Base-by-base conservation (phyloP, 1,140 invertebrate genomes). In the Penaeus chinensis region DNA sequence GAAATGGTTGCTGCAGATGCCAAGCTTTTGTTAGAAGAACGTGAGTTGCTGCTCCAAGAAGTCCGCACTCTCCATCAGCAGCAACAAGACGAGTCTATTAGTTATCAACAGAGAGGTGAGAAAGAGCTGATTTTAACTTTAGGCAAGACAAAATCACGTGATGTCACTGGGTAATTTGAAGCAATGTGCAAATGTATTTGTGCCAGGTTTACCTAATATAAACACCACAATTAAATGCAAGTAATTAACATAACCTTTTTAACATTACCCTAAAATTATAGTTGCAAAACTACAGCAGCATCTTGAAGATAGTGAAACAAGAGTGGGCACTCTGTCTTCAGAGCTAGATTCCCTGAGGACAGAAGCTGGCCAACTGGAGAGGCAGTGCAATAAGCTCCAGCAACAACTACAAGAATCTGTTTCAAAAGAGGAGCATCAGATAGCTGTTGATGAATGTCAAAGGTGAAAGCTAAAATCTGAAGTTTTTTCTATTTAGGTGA, bases 1-100 rank as follows among this genome's bases (percentile, higher is more conserved):
- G 85, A 82, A 32, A 81, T 87, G 79, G 85, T 87, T 82, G 85
- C 85, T 47, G 42, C 85, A 62, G 85, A 87, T 82, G 85, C 85
- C 66, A 61, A 61, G 16, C 47, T 87, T 10, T 66, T 87, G 63
- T 65, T 87, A 47, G 85, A 87, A 69, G 85, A 87, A 54, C 24
- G 85, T 63, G 85, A 87, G 76, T 42, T 87, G 19, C 69, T 87
- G 37, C 24, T 87, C 54, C 24, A 87, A 42, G 85, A 87, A 60
- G 13, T 87, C 11, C 85, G 82, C 32, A 69, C n/a, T n/a, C 66
- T 82, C 20, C 22, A 65, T 32, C 78, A 82, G 27, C 85, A 87
- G 32, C 74, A 71, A 18, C 80, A 82, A 71, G 79, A 87, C 18
- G 80, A 77, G 60, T 42, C 54, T n/a, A 11, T 32, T 10, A 32